Evolutionary conservation across 1,140 invertebrate genomes (phyloP).

Genomic region (Platyscapa corneri): DNA sequence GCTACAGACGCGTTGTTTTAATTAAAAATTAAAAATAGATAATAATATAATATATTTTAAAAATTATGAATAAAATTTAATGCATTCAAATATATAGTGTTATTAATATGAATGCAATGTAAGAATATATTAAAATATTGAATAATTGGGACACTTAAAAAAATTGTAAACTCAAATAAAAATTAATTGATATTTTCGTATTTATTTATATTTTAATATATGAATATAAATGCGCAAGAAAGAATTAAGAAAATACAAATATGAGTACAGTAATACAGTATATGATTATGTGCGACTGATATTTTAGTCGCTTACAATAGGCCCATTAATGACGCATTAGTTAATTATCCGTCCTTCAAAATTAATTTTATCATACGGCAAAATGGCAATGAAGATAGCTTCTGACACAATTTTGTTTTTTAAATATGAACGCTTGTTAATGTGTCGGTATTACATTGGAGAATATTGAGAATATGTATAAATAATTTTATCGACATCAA

Average conservation of each 20-base stretch:
- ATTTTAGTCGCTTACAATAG: constrained; percentile 21
- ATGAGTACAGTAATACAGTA: no score
- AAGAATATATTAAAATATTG: background rate
- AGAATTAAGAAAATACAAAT: background rate
- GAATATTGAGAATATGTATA: constrained; percentile 14
- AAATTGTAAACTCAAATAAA: background rate
- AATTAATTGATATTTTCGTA: background rate
- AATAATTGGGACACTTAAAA: background rate
- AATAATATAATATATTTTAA: no score
- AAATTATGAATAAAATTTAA: no score
- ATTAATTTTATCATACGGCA: background rate
- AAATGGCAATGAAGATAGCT: background rate
- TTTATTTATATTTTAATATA: no score
- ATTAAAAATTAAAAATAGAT: no score
- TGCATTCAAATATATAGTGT: no score
- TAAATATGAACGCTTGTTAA: background rate
- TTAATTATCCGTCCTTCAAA: constrained; percentile 44
- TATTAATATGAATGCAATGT: background rate
- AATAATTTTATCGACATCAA: constrained; percentile 33
- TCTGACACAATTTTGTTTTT: background rate
- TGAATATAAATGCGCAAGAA: background rate
- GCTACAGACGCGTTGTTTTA: no score
- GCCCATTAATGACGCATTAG: constrained; percentile 29
- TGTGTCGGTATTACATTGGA: background rate
- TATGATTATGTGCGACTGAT: no score